Conservation (phyloP, 2,797 vertebrate genomes). For the Pteronotus mesoamericanus region DNA sequence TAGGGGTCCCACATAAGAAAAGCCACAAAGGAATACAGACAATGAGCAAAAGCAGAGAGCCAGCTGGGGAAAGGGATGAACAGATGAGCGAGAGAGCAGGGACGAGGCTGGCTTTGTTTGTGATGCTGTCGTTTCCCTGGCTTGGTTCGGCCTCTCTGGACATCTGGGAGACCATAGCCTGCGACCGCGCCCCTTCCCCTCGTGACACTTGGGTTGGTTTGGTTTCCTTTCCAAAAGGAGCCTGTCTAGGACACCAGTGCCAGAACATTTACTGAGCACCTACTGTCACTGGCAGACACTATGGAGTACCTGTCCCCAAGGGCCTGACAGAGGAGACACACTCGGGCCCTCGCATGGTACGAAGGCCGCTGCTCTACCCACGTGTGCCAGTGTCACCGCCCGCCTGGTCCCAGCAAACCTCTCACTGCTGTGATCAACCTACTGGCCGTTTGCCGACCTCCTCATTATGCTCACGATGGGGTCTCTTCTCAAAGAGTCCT, state of each 20-base stretch:
- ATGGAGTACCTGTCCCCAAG: neutral
- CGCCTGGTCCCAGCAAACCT: neutral
- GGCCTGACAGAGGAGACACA: neutral
- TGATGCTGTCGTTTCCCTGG: neutral
- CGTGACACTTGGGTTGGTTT: neutral
- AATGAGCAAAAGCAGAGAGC: neutral
- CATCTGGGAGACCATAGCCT: neutral
- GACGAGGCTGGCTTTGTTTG: too few species aligned
- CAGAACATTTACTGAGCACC: neutral
- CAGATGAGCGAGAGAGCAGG: neutral
- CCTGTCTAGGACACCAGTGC: neutral
- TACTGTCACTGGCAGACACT: neutral
- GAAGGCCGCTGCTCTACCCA: neutral
- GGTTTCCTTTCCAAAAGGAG: neutral
- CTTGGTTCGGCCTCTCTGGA: neutral
- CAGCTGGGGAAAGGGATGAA: neutral
- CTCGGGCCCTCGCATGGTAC: neutral
- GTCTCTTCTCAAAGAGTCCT: neutral
- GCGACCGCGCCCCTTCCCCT: neutral
- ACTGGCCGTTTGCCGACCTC: neutral
- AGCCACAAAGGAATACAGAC: neutral
- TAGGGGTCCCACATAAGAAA: neutral
- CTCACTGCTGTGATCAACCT: neutral
- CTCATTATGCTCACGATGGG: neutral
- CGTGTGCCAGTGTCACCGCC: neutral